A percentile compares a stretch with the other conserved stretches of the same genome.
Evolutionary conservation across 2,888 invertebrate species (phyloP).

Genomic region (Tachina grossa): DNA sequence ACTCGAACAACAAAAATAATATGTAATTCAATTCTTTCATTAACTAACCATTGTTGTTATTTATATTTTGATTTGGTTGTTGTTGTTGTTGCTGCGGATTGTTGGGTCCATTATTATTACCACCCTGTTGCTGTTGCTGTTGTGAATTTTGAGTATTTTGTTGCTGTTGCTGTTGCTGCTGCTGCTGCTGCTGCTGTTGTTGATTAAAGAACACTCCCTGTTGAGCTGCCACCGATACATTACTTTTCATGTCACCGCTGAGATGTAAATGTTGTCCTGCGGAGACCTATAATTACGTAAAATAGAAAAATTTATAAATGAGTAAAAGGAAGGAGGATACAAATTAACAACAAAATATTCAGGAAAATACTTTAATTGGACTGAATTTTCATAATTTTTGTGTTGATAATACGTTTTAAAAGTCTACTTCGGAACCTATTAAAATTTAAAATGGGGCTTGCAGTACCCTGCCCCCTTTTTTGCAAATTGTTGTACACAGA

Average conservation of each 20-base stretch:
- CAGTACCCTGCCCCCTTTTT: too few species aligned
- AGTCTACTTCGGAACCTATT: too few species aligned
- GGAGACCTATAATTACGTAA: slow-evolving; percentile 86
- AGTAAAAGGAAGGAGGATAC: background rate
- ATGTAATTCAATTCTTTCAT: slow-evolving; percentile 24
- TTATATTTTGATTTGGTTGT: slow-evolving; percentile 77
- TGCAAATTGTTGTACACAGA: too few species aligned
- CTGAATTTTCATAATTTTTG: background rate
- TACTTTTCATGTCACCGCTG: slow-evolving; percentile 88
- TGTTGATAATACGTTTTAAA: too few species aligned
- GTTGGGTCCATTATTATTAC: slow-evolving; percentile 70
- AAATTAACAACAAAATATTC: slow-evolving; percentile 7
- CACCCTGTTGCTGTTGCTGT: slow-evolving; percentile 81
- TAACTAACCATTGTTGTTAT: slow-evolving; percentile 80
- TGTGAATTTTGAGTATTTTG: slow-evolving; percentile 76
- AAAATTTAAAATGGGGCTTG: too few species aligned
- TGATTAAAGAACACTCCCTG: slow-evolving; percentile 90
- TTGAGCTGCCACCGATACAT: slow-evolving; percentile 92
- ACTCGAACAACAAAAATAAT: slow-evolving; percentile 4
- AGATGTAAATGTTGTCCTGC: slow-evolving; percentile 94
- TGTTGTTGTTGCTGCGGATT: slow-evolving; percentile 80
- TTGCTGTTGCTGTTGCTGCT: slow-evolving; percentile 80
- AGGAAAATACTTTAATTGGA: slow-evolving; percentile 44
- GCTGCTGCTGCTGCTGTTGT: slow-evolving; percentile 81
- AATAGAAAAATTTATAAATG: slow-evolving; percentile 22